Base-by-base conservation (phyloP, 2,888 invertebrate species). In the Hartigia nigra region DNA sequence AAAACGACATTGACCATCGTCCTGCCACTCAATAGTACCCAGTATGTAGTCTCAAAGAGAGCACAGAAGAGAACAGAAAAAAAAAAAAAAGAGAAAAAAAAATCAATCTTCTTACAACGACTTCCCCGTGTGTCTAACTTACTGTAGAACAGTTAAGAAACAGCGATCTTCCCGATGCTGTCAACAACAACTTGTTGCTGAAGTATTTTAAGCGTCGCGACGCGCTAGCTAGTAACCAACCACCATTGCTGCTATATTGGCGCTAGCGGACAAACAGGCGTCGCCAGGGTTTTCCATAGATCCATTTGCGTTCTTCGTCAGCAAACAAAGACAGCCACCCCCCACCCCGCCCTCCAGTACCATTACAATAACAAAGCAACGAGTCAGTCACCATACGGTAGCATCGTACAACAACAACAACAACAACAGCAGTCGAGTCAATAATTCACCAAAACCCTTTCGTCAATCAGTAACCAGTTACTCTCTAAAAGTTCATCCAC, bases 121-220 rank as follows among this genome's bases (percentile, higher is more conserved):
- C 23, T 9, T 23, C 23, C 2, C 55, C 23, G 23, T 9, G 23
- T 23, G 55, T 23, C 55, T 14, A 9, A 5, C 9, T 23, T 2
- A 9, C 55, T 5, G 35, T 35, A 35, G 9, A 55, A 23, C 2
- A 55, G 9, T 23, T 23, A 55, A 55, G 55, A 55, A 72, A 31
- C 72, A 23, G 14, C 72, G 31, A 0, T 31, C 31, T 31, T 72
- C 72, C 32, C 72, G 31, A 72, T 4, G 12, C 72, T 72, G 72
- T 72, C 72, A 72, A 72, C 72, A 72, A 72, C 32, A 72, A 72
- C 72, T 72, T 72, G 72, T 72, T 72, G 72, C 72, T 72, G 72
- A 72, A 72, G 72, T 72, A 72, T 72, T 72, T 72, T 72, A 12
- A 31, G 72, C 31, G 31, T 72, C 72, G 31, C 72, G 72, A 31